Percentiles rank a stretch among this genome's conserved stretches.
Evolutionary conservation across 2,888 invertebrate species (phyloP).

Genomic region (Caenorhabditis sp.): DNA sequence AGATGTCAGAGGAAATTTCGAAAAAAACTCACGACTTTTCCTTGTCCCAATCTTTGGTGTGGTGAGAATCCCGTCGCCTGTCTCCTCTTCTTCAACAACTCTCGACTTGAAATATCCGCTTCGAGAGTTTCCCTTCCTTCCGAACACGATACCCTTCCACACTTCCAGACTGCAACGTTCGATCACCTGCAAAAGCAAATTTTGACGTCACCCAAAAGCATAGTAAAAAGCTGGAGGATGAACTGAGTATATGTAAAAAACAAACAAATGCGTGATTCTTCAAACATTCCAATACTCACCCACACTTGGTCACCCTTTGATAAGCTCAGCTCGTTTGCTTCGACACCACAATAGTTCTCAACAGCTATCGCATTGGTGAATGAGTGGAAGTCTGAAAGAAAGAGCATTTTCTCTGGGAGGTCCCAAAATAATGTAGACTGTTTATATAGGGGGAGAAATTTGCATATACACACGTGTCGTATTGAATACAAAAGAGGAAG

Average conservation of each 20-base stretch:
- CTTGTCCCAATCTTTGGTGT: conserved; percentile 21
- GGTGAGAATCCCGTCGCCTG: background rate
- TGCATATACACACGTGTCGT: background rate
- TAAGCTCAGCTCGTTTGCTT: conserved; percentile 84
- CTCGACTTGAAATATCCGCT: conserved; percentile 84
- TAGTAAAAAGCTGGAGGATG: background rate
- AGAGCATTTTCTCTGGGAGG: conserved; percentile 40
- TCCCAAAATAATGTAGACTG: too few relatives aligned
- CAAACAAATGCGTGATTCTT: background rate
- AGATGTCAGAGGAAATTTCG: too few relatives aligned
- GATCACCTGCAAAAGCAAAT: conserved; percentile 60
- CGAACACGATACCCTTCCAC: conserved; percentile 84
- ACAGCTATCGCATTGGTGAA: conserved; percentile 84
- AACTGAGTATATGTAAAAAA: background rate
- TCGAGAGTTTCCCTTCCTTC: conserved; percentile 83
- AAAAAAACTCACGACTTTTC: conserved; percentile 37
- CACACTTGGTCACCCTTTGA: conserved; percentile 84
- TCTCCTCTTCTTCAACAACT: conserved; percentile 61
- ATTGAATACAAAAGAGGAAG: background rate
- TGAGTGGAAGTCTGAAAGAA: conserved; percentile 84
- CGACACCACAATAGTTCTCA: conserved; percentile 83
- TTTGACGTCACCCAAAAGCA: background rate
- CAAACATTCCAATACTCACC: conserved; percentile 80
- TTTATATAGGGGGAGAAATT: too few relatives aligned
- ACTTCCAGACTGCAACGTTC: conserved; percentile 69